These are phyloP conservation scores for Sclerurus mexicanus DNA, from an alignment of 2,113 vertebrate genomes.

Conservation along the genomic window DNA sequence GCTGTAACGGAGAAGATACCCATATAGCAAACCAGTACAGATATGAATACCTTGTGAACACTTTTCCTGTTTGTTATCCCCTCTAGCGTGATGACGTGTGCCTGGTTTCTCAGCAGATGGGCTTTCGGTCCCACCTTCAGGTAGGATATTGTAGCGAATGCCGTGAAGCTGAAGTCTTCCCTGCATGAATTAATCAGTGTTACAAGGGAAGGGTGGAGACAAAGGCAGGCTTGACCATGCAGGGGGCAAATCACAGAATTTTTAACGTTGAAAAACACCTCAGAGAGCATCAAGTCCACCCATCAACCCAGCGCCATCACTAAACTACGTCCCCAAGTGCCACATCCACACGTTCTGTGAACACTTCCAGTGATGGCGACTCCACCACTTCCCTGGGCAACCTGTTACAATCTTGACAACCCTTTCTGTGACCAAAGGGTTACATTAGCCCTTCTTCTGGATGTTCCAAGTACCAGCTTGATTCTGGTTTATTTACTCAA, in stretches of 20 bases:
- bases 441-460: background rate
- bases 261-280: background rate
- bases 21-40: background rate
- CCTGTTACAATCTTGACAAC: background rate
- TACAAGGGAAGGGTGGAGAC: background rate
- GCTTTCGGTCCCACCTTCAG: conserved; percentile 88
- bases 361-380: background rate
- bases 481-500: background rate
- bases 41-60: conserved; percentile 53
- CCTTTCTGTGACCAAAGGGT: background rate
- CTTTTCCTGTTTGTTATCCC: conserved; percentile 45
- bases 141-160: conserved; percentile 92
- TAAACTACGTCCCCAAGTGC: background rate
- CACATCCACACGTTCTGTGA: background rate
- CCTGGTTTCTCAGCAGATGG: conserved; percentile 78
- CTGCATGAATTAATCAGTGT: conserved; percentile 68
- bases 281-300: background rate
- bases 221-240: background rate
- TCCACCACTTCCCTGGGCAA: background rate
- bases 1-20: background rate
- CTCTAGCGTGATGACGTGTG: conserved; percentile 79
- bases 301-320: background rate
- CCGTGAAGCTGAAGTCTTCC: conserved; percentile 97
- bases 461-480: background rate
- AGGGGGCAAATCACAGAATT: too few relatives aligned